Conservation (phyloP, 2,797 vertebrate genomes). For the Emys orbicularis region DNA sequence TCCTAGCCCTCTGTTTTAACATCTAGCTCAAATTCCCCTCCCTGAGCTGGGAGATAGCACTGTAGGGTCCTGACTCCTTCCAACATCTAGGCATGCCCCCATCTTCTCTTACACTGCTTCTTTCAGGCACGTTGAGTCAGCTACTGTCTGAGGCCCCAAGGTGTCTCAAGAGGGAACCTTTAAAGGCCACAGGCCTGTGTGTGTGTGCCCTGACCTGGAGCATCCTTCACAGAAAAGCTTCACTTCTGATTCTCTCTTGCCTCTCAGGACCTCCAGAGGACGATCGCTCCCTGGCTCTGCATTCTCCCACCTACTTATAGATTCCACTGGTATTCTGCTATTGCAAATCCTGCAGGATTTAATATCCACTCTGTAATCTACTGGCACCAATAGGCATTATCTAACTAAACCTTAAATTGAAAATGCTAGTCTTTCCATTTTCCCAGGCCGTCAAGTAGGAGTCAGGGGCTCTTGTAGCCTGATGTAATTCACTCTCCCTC, state of each 20-base stretch:
- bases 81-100: background rate
- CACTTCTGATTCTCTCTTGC: conserved; percentile 32
- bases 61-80: background rate
- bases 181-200: background rate
- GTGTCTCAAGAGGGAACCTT: background rate
- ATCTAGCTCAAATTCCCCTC: background rate
- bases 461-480: conserved; percentile 10
- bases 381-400: conserved; percentile 84
- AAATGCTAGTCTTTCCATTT: conserved; percentile 78
- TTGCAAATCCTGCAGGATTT: conserved; percentile 83
- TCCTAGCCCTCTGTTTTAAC: background rate
- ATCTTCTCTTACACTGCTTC: background rate
- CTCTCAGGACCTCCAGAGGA: conserved; percentile 31
- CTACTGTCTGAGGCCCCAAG: conserved; percentile 11
- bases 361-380: conserved; percentile 86
- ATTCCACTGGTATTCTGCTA: conserved; percentile 71
- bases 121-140: background rate
- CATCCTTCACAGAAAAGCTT: conserved; percentile 14
- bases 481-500: conserved; percentile 64
- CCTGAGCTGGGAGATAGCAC: background rate
- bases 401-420: conserved; percentile 85
- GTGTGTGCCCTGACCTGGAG: background rate
- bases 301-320: conserved; percentile 64
- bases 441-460: conserved; percentile 39
- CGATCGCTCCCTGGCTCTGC: conserved; percentile 1